Evolutionary conservation across 2,888 invertebrate genomes (phyloP).

Genomic region (Agrypnus murinus): DNA sequence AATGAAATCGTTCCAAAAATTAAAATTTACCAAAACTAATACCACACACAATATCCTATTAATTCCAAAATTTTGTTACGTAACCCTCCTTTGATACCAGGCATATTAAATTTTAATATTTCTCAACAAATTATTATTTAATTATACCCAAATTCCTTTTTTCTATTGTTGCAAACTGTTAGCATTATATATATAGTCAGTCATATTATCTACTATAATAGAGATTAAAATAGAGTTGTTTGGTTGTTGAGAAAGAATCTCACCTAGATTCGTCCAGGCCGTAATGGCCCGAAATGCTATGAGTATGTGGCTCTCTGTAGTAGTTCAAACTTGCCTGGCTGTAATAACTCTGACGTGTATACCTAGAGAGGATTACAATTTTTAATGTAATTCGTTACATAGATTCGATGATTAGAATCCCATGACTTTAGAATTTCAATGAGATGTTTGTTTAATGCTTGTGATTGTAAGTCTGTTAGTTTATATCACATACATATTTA

Average conservation of each 20-base stretch:
- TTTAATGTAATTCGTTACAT: constrained; percentile 52
- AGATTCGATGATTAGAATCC: constrained; percentile 5
- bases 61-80: constrained; percentile 2
- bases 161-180: constrained; percentile 4
- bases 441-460: constrained; percentile 1
- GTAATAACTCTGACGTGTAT: constrained; percentile 71
- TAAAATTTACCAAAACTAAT: background rate
- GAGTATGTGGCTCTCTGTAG: constrained; percentile 70
- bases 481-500: background rate
- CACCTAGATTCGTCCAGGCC: constrained; percentile 71
- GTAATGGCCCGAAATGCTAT: constrained; percentile 69
- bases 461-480: background rate
- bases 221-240: constrained; percentile 19
- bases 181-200: constrained; percentile 6
- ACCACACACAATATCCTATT: background rate
- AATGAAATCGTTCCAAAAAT: constrained; percentile 9
- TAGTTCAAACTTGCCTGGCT: constrained; percentile 69
- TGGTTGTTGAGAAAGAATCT: constrained; percentile 58
- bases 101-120: constrained; percentile 2
- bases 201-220: constrained; percentile 15
- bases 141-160: background rate
- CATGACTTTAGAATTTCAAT: background rate
- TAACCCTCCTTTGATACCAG: constrained; percentile 30
- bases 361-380: constrained; percentile 67
- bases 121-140: too few relatives aligned